Conservation (phyloP, 1,140 invertebrate genomes). For the Globodera ellingtonae region DNA sequence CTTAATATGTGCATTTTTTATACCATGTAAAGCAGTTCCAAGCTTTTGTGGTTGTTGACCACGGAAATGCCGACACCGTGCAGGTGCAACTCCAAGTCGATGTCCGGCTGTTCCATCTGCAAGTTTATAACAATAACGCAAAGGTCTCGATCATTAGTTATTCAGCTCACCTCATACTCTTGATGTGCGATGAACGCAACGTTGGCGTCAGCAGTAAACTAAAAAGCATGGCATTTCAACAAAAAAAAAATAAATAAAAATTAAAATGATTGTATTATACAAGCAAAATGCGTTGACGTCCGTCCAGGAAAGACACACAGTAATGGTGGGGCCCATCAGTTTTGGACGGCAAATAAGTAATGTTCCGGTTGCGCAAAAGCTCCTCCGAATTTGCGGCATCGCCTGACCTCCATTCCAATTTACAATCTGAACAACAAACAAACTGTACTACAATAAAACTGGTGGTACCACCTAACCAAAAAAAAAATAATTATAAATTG, state of each 20-base stretch:
- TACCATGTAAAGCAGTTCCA: conserved; percentile 84
- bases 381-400: conserved; percentile 41
- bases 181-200: conserved; percentile 78
- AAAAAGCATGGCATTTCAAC: neutral
- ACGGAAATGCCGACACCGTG: conserved; percentile 88
- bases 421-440: conserved; percentile 42
- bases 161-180: conserved; percentile 46
- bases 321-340: conserved; percentile 67
- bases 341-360: conserved; percentile 60
- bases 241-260: no score
- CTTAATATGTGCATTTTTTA: neutral
- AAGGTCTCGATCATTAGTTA: conserved; percentile 2
- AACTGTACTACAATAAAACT: neutral
- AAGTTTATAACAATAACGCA: conserved; percentile 1
- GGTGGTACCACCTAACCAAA: neutral
- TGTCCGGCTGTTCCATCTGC: conserved; percentile 49
- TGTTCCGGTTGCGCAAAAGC: conserved; percentile 45
- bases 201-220: conserved; percentile 77
- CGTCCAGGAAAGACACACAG: conserved; percentile 90
- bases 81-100: conserved; percentile 72
- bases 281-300: conserved; percentile 84
- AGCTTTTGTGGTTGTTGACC: conserved; percentile 79
- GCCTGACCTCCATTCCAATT: conserved; percentile 54
- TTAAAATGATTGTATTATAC: neutral
- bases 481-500: neutral